A percentile compares a stretch with the other conserved stretches of the same genome.
phyloP scores from a whole-genome alignment of 53 echinoderm and acorn worm genomes.

The Pentamera pediparva region DNA sequence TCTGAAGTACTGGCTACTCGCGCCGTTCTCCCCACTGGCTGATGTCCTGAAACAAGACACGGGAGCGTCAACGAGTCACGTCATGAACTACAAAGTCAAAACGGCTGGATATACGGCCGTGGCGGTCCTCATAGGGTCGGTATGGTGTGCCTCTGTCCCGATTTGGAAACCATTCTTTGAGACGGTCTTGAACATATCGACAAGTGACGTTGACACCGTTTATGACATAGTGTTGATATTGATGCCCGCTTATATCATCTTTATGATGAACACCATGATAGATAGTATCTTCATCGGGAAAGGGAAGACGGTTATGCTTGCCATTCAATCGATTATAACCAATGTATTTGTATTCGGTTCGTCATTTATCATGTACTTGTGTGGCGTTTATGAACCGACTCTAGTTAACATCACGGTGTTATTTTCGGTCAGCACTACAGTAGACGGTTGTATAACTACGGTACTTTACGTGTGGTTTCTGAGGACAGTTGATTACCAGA shows the following conservation, averaged over 20 bases:
- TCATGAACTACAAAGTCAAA: constrained; percentile 12
- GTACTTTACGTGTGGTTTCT: too few species aligned
- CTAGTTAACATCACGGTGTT: too few species aligned
- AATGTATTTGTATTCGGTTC: constrained; percentile 3
- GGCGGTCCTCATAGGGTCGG: not conserved
- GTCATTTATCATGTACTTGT: constrained; percentile 7
- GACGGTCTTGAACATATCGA: constrained; percentile 7
- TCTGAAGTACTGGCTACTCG: not conserved
- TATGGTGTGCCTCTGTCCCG: constrained; percentile 14
- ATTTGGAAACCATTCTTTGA: constrained; percentile 18
- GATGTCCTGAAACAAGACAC: constrained; percentile 17
- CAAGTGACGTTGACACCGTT: not conserved
- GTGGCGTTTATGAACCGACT: not conserved
- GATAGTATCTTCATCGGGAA: constrained; percentile 17
- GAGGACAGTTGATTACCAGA: too few species aligned
- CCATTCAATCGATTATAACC: constrained; percentile 10
- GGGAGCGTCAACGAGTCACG: constrained; percentile 6
- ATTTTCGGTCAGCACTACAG: too few species aligned
- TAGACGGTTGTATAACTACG: too few species aligned
- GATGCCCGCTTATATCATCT: constrained; percentile 15
- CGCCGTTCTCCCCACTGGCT: not conserved
- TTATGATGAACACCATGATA: constrained; percentile 1
- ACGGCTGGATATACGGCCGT: constrained; percentile 2
- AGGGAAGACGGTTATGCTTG: constrained; percentile 11
- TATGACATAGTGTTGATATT: constrained; percentile 3